A percentile compares a stretch with the other conserved stretches of the same genome.
These are phyloP conservation scores for Subanguina moxae DNA, from an alignment of 1,140 invertebrate species.

Conservation along the genomic window DNA sequence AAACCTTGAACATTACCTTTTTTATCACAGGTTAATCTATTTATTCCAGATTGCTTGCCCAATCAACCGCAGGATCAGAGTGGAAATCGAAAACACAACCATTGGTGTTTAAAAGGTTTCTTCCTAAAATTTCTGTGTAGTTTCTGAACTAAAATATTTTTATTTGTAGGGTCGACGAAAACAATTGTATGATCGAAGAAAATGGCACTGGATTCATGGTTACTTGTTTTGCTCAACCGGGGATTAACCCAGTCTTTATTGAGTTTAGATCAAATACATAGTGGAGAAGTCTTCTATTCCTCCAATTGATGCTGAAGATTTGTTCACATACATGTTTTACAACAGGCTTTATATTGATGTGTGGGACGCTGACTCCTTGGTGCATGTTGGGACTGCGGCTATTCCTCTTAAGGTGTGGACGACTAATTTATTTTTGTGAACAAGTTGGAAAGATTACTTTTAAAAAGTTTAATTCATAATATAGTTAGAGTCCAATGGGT, in stretches of 20 bases:
- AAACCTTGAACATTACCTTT: not conserved
- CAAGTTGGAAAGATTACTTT: no score
- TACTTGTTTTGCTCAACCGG: not conserved
- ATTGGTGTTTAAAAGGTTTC: conserved; percentile 8
- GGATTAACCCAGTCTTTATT: not conserved
- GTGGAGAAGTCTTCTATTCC: conserved; percentile 19
- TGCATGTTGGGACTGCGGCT: conserved; percentile 38
- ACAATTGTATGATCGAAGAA: conserved; percentile 8
- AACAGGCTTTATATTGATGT: conserved; percentile 39
- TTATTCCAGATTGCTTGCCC: conserved; percentile 24
- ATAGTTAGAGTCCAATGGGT: no score
- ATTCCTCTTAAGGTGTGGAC: conserved; percentile 42
- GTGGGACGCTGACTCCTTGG: conserved; percentile 49
- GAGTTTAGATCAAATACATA: conserved; percentile 12
- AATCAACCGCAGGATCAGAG: conserved; percentile 12
- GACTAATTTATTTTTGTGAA: not conserved
- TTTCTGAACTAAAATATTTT: no score
- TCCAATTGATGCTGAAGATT: conserved; percentile 26
- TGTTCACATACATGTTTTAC: conserved; percentile 31
- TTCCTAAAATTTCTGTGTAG: no score
- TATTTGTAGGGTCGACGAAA: conserved; percentile 20
- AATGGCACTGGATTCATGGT: conserved; percentile 33
- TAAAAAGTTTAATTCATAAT: no score
- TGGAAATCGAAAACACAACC: conserved; percentile 18
- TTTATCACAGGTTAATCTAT: no score